Conservation (phyloP, 2,797 vertebrate genomes). For the Coilia nasus region DNA sequence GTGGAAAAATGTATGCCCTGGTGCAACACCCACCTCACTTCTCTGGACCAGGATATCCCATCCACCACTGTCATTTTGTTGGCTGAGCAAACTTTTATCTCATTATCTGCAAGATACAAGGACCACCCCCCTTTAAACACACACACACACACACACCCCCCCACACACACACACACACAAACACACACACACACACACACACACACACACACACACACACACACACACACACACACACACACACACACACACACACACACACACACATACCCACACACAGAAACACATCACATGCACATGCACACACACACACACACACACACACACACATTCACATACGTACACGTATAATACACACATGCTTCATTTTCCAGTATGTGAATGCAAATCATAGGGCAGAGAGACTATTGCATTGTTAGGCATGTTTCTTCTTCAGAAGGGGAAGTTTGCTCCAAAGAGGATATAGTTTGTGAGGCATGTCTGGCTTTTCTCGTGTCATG, state of each 20-base stretch:
- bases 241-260: neutral
- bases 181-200: neutral
- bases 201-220: neutral
- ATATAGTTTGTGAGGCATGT: slow-evolving; percentile 49
- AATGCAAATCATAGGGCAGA: neutral
- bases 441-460: slow-evolving; percentile 37
- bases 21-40: neutral
- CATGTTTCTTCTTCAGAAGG: slow-evolving; percentile 34
- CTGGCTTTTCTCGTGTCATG: slow-evolving; percentile 45
- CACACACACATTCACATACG: neutral
- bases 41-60: neutral
- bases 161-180: neutral
- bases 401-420: neutral
- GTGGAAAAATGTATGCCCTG: neutral
- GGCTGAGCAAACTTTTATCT: neutral
- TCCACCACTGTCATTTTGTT: neutral
- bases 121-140: no score
- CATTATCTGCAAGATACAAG: neutral
- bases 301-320: neutral
- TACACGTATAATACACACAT: neutral
- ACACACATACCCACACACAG: neutral
- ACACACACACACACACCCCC: neutral
- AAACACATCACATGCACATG: neutral
- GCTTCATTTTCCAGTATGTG: neutral
- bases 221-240: neutral